Base-by-base conservation (phyloP, 2,888 invertebrate genomes). In the Temnothorax unifasciatus region DNA sequence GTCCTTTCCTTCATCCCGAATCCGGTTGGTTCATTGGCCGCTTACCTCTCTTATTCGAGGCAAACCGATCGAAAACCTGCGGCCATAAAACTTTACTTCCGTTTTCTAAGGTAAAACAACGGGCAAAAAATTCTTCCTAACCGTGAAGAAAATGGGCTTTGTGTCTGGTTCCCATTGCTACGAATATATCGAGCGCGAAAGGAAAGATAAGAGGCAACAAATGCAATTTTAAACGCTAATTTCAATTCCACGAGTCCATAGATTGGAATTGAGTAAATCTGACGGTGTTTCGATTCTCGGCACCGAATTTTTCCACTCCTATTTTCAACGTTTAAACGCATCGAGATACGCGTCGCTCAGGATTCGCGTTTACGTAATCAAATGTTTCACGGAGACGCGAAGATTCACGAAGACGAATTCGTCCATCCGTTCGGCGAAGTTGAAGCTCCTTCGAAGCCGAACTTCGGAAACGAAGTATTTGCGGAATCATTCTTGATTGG, bases 401-500 rank as follows among this genome's bases (percentile, higher is more conserved):
- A 44, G 34, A 79, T 59, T 79, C 79, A 25, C 79, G 73, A 71
- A 54, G 73, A 59, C 79, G 69, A 69, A 77, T 57, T 71, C 25
- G 18, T 25, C 59, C 18, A 68, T 34, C 57, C 34, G 71, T 44
- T 69, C 47, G 59, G 29, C 38, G 13, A 81, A 71, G 73, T 71
- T 59, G 47, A 61, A 71, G 34, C 57, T 81, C 47, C 34, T 21
- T 69, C 57, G 66, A 29, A 50, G 79, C 47, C 21, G 79, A 81
- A 77, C 77, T 77, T 77, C 29, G 77, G 54, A 38, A 77, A 59
- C 73, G 59, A 81, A 59, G 59, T 71, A 81, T 71, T 81, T 71
- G 79, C 79, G 79, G 79, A 81, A 81, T 81, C 79, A 59, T 81
- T 81, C 79, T 38, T 81, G 79, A 81, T 81, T 81, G 79, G 73